A percentile compares a stretch with the other conserved stretches of the same genome.
Evolutionary conservation across 2,113 vertebrate genomes (phyloP).

Genomic region (Sapajus apella): DNA sequence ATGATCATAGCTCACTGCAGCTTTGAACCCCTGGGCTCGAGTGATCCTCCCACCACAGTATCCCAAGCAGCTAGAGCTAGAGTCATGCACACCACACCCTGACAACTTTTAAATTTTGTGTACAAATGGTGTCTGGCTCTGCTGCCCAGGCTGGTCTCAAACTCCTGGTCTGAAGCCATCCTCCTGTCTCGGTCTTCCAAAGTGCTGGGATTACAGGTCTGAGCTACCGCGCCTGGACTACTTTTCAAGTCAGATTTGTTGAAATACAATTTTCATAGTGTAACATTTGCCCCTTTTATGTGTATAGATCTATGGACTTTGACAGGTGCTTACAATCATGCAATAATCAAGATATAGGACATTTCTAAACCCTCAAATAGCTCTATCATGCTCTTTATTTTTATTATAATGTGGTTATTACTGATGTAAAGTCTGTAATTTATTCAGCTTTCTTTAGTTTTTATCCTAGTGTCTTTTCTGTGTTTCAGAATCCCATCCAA

Average conservation of each 20-base stretch:
- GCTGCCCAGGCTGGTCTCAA: no score
- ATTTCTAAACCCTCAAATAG: neutral
- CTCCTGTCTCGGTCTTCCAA: no score
- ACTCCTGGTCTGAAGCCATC: no score
- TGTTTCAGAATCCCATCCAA: neutral
- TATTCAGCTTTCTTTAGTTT: neutral
- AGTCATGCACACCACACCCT: no score
- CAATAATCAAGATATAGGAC: neutral
- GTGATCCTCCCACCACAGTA: no score
- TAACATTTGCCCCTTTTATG: neutral
- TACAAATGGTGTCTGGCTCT: no score
- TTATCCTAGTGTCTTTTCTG: neutral
- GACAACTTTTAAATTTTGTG: no score
- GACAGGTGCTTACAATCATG: neutral
- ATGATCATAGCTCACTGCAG: no score
- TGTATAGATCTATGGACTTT: neutral
- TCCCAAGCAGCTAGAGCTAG: no score
- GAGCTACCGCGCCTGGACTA: no score
- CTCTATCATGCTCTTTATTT: neutral
- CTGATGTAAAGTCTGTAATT: neutral
- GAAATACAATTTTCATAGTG: neutral
- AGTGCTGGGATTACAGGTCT: no score
- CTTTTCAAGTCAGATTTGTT: neutral
- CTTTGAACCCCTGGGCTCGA: no score
- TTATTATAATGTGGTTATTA: neutral